Percentiles rank a stretch among this genome's conserved stretches.
These are phyloP conservation scores for Enteromius anoplus DNA, from an alignment of 2,797 vertebrate species.

Conservation along the genomic window DNA sequence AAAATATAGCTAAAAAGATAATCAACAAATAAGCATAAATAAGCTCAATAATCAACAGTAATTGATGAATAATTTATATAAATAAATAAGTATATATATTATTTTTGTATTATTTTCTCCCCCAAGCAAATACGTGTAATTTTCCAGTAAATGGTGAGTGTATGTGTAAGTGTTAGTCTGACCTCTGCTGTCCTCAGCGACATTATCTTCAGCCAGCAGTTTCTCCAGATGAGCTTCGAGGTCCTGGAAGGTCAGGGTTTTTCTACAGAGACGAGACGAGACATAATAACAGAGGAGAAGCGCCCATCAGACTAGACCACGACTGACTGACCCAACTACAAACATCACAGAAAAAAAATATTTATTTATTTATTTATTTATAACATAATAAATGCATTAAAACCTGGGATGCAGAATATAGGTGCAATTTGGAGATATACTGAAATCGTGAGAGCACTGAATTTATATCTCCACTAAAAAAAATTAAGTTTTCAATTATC, in stretches of 20 bases:
- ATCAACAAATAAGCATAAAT: not conserved
- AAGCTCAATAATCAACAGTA: not conserved
- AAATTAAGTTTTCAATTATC: not conserved
- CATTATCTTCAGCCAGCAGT: constrained; percentile 81
- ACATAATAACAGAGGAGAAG: not conserved
- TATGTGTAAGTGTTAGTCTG: not conserved
- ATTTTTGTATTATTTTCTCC: not conserved
- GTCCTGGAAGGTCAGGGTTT: constrained; percentile 90
- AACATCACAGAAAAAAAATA: no score
- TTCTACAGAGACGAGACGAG: constrained; percentile 75
- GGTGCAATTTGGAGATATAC: not conserved
- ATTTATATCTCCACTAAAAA: not conserved
- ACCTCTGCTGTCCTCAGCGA: constrained; percentile 81
- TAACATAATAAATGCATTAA: not conserved
- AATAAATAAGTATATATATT: no score
- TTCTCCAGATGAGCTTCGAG: constrained; percentile 86
- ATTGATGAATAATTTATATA: not conserved
- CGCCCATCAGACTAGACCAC: not conserved
- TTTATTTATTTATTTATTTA: not conserved
- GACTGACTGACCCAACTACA: not conserved
- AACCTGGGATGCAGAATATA: not conserved
- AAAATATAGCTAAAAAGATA: not conserved
- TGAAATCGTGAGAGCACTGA: not conserved
- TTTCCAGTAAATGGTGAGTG: not conserved
- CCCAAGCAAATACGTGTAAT: no score